Percentiles rank a stretch among this genome's conserved stretches.
phyloP scores from a whole-genome alignment of 2,797 vertebrate genomes.

The Gila robusta region DNA sequence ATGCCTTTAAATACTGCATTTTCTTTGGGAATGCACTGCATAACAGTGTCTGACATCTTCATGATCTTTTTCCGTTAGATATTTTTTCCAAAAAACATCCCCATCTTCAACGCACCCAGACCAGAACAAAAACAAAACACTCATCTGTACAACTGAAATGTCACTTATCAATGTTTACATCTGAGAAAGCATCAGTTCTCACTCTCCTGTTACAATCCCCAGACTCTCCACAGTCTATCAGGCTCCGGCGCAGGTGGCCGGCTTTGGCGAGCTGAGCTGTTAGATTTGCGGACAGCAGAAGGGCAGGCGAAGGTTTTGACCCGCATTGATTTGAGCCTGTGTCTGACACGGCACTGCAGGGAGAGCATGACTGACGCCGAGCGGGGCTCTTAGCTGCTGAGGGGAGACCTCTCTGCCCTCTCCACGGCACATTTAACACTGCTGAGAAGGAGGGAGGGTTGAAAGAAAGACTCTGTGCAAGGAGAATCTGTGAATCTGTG shows the following conservation, averaged over 20 bases:
- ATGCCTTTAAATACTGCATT: not conserved
- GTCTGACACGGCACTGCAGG: constrained; percentile 68
- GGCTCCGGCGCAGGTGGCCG: constrained; percentile 25
- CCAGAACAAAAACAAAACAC: not conserved
- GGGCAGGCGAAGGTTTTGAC: constrained; percentile 55
- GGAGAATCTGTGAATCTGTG: not conserved
- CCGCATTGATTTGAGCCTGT: constrained; percentile 69
- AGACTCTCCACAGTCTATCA: constrained; percentile 37
- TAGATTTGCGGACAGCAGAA: constrained; percentile 29
- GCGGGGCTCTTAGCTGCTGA: constrained; percentile 57
- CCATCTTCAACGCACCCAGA: not conserved
- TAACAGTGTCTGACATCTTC: not conserved
- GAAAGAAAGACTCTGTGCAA: constrained; percentile 23
- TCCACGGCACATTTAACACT: constrained; percentile 47
- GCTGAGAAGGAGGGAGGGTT: constrained; percentile 9
- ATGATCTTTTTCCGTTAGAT: not conserved
- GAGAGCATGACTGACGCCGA: constrained; percentile 70
- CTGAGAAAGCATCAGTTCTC: constrained; percentile 28
- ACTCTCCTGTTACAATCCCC: constrained; percentile 28
- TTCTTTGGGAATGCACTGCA: not conserved
- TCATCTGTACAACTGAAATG: constrained; percentile 8
- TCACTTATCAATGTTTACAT: constrained; percentile 36
- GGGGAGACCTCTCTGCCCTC: constrained; percentile 50
- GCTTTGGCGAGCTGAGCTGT: constrained; percentile 41
- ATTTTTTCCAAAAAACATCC: not conserved